Evolutionary conservation across 2,888 invertebrate species (phyloP).

Genomic region (Melitaea athalia): DNA sequence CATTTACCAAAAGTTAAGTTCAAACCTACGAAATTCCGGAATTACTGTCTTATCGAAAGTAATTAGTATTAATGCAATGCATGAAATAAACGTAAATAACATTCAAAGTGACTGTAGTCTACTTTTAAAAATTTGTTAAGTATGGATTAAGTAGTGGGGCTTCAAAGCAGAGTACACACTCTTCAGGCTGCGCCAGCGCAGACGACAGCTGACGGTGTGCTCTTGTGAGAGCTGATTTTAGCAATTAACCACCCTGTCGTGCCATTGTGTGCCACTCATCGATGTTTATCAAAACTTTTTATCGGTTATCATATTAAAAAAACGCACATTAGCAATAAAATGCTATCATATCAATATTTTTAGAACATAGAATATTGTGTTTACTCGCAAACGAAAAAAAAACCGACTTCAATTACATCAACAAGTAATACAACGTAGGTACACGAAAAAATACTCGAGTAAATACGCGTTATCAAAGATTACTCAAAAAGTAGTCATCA

Average conservation of each 20-base stretch:
- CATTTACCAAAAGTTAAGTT: not conserved
- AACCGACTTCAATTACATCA: too few species aligned
- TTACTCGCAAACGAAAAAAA: too few species aligned
- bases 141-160: constrained; percentile 71
- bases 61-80: too few species aligned
- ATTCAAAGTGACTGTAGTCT: constrained; percentile 50
- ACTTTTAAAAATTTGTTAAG: constrained; percentile 48
- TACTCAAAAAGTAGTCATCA: too few species aligned
- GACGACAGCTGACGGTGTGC: constrained; percentile 69
- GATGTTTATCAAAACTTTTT: constrained; percentile 34
- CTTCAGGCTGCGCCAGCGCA: constrained; percentile 66
- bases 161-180: constrained; percentile 48
- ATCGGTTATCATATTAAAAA: constrained; percentile 2
- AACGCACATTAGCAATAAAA: constrained; percentile 4
- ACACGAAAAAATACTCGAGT: too few species aligned
- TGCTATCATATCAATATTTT: not conserved
- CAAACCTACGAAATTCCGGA: too few species aligned
- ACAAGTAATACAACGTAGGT: too few species aligned
- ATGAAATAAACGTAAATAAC: constrained; percentile 16
- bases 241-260: constrained; percentile 57
- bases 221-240: constrained; percentile 48
- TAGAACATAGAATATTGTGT: too few species aligned
- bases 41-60: not conserved
- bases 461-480: too few species aligned
- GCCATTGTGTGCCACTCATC: constrained; percentile 42